Percentiles rank a stretch among this genome's conserved stretches.
Evolutionary conservation across 2,797 vertebrate genomes (phyloP).

Genomic region (Petrocephalus sullivani): DNA sequence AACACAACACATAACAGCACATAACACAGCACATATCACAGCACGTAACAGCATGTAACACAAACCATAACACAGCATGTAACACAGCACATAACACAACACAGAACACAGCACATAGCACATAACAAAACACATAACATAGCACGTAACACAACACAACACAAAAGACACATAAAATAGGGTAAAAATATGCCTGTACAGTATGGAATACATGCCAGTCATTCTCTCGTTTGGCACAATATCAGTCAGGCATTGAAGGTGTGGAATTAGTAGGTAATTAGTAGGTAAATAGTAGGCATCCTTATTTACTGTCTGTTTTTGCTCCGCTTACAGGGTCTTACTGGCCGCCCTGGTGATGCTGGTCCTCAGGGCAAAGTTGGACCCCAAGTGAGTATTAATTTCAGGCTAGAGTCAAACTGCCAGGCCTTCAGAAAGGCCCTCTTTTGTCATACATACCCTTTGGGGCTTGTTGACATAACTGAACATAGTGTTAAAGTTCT

Average conservation of each 20-base stretch:
- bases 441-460: neutral
- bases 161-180: too few species aligned
- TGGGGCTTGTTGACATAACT: neutral
- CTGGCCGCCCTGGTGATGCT: slow-evolving; percentile 90
- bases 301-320: slow-evolving; percentile 21
- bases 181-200: too few species aligned
- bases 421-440: neutral
- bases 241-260: neutral
- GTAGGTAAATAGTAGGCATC: neutral
- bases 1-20: too few species aligned
- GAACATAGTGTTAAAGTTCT: neutral
- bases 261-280: neutral
- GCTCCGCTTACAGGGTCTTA: slow-evolving; percentile 74
- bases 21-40: too few species aligned
- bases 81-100: too few species aligned
- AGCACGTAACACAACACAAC: too few species aligned
- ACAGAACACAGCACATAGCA: too few species aligned
- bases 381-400: slow-evolving; percentile 73
- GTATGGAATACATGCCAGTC: neutral
- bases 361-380: slow-evolving; percentile 97
- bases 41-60: too few species aligned
- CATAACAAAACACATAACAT: too few species aligned
- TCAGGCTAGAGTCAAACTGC: neutral
- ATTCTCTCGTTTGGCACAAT: neutral
- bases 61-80: too few species aligned